These are phyloP conservation scores for Brenthis ino DNA, from an alignment of 2,888 invertebrate species.

Conservation along the genomic window DNA sequence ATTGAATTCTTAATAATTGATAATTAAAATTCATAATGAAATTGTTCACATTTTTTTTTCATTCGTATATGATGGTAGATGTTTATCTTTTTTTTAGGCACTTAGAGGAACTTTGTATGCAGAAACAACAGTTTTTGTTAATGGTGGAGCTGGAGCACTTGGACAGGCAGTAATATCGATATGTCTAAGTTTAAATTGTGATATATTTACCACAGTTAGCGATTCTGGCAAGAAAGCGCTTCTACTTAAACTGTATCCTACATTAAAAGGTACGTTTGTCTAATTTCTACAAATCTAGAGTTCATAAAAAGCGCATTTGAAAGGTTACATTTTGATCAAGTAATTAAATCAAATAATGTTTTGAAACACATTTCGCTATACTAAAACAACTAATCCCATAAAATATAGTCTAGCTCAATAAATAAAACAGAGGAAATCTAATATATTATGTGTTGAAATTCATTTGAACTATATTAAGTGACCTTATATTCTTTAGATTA, in stretches of 20 bases:
- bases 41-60: no score
- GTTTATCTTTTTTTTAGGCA: not conserved
- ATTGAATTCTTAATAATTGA: not conserved
- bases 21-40: no score
- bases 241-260: not conserved
- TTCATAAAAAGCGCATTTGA: no score
- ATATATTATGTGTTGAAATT: no score
- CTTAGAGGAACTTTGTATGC: not conserved
- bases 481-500: no score
- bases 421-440: no score
- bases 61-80: not conserved
- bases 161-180: conserved; percentile 11
- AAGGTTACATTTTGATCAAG: no score
- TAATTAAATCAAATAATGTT: no score
- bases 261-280: conserved; percentile 1
- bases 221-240: not conserved
- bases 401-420: no score
- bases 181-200: conserved; percentile 2
- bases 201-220: conserved; percentile 3
- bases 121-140: not conserved
- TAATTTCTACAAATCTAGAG: not conserved
- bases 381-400: no score
- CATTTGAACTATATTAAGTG: no score
- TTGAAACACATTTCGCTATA: no score
- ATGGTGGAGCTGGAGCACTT: conserved; percentile 6